phyloP scores from a whole-genome alignment of 2,797 vertebrate genomes.

The Tinamus major region DNA sequence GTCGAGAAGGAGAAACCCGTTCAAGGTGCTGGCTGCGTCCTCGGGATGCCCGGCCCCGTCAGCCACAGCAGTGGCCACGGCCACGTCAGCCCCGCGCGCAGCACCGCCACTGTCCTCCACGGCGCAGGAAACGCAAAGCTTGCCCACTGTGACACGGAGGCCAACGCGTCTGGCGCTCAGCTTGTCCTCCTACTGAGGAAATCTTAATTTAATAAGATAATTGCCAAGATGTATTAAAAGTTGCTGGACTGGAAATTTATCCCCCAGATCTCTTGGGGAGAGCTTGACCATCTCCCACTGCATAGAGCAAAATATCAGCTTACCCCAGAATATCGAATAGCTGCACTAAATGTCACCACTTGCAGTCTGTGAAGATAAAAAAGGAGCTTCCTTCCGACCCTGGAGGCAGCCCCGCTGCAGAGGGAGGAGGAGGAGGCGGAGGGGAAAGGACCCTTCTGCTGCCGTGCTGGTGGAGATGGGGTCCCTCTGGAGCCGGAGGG shows the following conservation, averaged over 20 bases:
- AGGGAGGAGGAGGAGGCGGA: background rate
- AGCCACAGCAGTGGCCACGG: background rate
- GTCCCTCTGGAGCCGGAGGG: background rate
- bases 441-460: background rate
- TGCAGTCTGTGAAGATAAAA: background rate
- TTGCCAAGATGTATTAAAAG: background rate
- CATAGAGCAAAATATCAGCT: fast-evolving
- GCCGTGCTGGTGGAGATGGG: fast-evolving
- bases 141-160: fast-evolving
- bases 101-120: background rate
- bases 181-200: background rate
- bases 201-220: background rate
- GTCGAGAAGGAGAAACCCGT: fast-evolving
- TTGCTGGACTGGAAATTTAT: background rate
- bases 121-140: background rate
- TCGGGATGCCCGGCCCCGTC: fast-evolving
- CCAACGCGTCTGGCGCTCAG: too few species aligned
- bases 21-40: too few species aligned
- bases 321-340: background rate
- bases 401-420: background rate
- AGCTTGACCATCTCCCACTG: background rate
- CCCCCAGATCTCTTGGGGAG: fast-evolving
- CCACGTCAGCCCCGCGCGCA: fast-evolving
- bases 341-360: fast-evolving
- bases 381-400: background rate